These are phyloP conservation scores for Salvelinus fontinalis DNA, from an alignment of 2,113 vertebrate genomes.

Conservation along the genomic window DNA sequence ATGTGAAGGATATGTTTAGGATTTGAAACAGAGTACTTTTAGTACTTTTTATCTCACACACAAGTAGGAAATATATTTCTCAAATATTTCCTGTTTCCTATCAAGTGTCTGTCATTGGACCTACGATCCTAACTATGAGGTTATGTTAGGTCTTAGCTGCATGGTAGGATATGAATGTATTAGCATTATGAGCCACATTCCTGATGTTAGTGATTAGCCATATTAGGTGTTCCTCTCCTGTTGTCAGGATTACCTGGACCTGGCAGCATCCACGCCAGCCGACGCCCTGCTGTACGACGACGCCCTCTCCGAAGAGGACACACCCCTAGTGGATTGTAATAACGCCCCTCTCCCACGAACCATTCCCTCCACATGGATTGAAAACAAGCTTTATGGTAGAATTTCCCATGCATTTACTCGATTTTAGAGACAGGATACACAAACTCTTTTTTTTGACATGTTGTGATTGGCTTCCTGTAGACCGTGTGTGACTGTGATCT, in stretches of 20 bases:
- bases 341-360: slow-evolving; percentile 97
- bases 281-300: slow-evolving; percentile 98
- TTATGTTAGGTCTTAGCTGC: not conserved
- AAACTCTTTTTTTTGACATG: slow-evolving; percentile 68
- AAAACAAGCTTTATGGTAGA: slow-evolving; percentile 99
- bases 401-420: slow-evolving; percentile 99
- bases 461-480: slow-evolving; percentile 74
- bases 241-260: slow-evolving; percentile 94
- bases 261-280: slow-evolving; percentile 92
- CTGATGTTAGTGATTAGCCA: slow-evolving; percentile 37
- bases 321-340: slow-evolving; percentile 99
- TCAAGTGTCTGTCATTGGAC: no score
- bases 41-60: no score
- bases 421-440: slow-evolving; percentile 87
- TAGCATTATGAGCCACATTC: not conserved
- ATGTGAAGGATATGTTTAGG: no score
- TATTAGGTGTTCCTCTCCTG: slow-evolving; percentile 57
- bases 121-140: no score
- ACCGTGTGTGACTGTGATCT: slow-evolving; percentile 71
- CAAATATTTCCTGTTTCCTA: no score
- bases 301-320: slow-evolving; percentile 99
- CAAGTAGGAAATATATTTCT: no score
- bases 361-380: slow-evolving; percentile 99
- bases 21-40: no score
- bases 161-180: not conserved